phyloP scores from a whole-genome alignment of 2,797 vertebrate genomes.

The Crocidura indochinensis region DNA sequence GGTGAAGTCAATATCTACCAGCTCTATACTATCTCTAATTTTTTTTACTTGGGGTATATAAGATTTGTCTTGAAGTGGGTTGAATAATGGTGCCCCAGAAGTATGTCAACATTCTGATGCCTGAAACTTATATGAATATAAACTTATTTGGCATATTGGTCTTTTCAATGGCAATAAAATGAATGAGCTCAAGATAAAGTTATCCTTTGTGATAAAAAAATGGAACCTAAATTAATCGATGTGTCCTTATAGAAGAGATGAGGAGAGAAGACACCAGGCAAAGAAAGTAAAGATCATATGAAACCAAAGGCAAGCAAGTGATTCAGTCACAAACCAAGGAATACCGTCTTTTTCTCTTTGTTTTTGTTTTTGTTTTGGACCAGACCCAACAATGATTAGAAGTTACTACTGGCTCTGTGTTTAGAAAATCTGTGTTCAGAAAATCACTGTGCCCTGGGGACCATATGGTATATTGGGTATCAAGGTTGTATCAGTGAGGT shows the following conservation, averaged over 20 bases:
- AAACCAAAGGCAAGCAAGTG: not conserved
- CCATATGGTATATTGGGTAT: no score
- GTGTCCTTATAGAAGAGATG: not conserved
- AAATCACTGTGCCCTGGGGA: no score
- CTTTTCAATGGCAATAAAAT: conserved; percentile 2
- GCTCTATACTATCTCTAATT: no score
- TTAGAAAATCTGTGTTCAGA: no score
- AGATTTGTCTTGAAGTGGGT: not conserved
- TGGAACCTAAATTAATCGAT: not conserved
- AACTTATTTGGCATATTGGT: not conserved
- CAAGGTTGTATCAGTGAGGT: no score
- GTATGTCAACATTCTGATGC: not conserved
- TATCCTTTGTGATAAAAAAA: not conserved
- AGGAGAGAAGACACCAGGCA: not conserved
- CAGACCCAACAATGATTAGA: no score
- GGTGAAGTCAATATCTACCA: not conserved
- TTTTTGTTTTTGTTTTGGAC: no score
- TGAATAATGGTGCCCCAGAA: not conserved
- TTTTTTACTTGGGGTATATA: not conserved
- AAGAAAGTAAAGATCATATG: not conserved
- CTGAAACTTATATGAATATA: not conserved
- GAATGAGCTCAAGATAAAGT: not conserved
- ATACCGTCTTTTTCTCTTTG: no score
- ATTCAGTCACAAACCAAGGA: not conserved
- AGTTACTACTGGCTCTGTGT: no score